These are phyloP conservation scores for Eublepharis macularius DNA, from an alignment of 2,113 vertebrate species.

Conservation along the genomic window DNA sequence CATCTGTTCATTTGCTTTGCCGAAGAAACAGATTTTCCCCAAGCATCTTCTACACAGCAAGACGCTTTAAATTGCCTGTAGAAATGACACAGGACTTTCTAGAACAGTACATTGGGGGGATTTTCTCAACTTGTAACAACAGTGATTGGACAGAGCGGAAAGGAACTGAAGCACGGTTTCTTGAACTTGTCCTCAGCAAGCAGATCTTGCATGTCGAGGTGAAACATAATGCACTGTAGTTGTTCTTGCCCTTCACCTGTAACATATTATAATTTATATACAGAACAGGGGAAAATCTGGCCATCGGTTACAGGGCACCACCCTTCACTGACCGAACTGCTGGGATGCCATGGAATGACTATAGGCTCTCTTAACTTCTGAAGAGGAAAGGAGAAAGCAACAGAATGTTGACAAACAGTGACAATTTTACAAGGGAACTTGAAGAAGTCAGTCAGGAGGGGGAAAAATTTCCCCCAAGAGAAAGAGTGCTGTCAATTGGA, in stretches of 20 bases:
- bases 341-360: too few relatives aligned
- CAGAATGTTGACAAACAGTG: background rate
- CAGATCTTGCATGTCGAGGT: background rate
- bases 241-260: background rate
- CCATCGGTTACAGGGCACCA: background rate
- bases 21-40: background rate
- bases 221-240: background rate
- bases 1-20: background rate
- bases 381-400: background rate
- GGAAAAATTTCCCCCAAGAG: background rate
- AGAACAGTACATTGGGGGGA: background rate
- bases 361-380: too few relatives aligned
- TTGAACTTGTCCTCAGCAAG: background rate
- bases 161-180: background rate
- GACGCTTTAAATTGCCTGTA: background rate
- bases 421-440: too few relatives aligned
- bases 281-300: background rate
- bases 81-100: background rate
- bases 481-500: background rate
- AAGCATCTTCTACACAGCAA: background rate
- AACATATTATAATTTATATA: background rate
- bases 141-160: background rate
- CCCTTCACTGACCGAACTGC: background rate
- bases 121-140: background rate
- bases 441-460: background rate